phyloP scores from a whole-genome alignment of 2,888 invertebrate genomes.

The Aradus depressus region DNA sequence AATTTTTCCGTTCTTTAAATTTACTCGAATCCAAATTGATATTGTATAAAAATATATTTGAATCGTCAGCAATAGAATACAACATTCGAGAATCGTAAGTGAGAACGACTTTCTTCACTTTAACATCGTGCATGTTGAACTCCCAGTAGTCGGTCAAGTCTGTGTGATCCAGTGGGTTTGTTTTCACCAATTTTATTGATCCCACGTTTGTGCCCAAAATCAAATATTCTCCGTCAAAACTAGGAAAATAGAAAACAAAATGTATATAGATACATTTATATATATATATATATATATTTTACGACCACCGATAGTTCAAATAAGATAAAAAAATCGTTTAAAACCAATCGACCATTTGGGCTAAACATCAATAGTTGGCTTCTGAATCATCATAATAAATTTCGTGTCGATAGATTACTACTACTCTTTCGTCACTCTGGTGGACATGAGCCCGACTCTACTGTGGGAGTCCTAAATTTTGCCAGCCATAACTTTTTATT shows the following conservation, averaged over 20 bases:
- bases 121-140: conserved; percentile 67
- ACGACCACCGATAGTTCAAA: too few relatives aligned
- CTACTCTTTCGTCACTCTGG: too few relatives aligned
- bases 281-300: not conserved
- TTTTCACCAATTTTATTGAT: conserved; percentile 44
- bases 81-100: conserved; percentile 46
- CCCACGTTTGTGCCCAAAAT: conserved; percentile 44
- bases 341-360: too few relatives aligned
- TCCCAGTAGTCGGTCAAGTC: conserved; percentile 54
- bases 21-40: conserved; percentile 11
- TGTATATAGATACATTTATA: not conserved
- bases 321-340: too few relatives aligned
- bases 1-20: conserved; percentile 20
- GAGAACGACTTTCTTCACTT: conserved; percentile 50
- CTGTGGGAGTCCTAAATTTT: too few relatives aligned
- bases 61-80: conserved; percentile 58
- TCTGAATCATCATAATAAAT: too few relatives aligned
- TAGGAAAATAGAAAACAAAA: not conserved
- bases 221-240: conserved; percentile 13
- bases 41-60: conserved; percentile 62
- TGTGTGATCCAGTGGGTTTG: conserved; percentile 40
- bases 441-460: too few relatives aligned
- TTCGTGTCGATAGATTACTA: too few relatives aligned
- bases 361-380: too few relatives aligned
- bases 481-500: too few relatives aligned